Percentiles rank a stretch among this genome's conserved stretches.
Conservation (phyloP, 23 tunicate genomes). For the Trididemnum clinides region DNA sequence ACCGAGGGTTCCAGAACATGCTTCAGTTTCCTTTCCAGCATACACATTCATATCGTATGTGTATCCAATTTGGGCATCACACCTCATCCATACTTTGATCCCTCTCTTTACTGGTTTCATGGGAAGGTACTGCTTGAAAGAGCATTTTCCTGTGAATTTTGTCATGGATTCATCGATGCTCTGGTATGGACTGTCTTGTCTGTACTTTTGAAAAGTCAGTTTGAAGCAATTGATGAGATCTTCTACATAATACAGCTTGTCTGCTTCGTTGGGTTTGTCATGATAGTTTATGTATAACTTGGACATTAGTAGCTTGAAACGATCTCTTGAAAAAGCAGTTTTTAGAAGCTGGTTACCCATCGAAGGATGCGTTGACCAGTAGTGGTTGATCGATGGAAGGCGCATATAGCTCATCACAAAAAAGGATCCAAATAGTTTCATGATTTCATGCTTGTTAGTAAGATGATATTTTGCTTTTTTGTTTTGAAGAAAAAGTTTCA, state of each 20-base stretch:
- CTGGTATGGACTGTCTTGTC: slow-evolving; percentile 5
- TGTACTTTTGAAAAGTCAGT: background rate
- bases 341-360: background rate
- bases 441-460: background rate
- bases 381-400: background rate
- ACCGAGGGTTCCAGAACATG: background rate
- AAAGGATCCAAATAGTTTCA: background rate
- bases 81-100: background rate
- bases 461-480: background rate
- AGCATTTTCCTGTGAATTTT: background rate
- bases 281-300: background rate
- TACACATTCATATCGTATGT: slow-evolving; percentile 13
- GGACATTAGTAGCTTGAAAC: background rate
- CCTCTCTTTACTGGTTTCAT: slow-evolving; percentile 12
- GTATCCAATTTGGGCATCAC: background rate
- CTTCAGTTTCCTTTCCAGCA: background rate
- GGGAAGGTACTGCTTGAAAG: background rate
- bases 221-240: background rate
- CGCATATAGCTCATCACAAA: background rate
- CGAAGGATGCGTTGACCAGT: background rate
- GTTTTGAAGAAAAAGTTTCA: background rate
- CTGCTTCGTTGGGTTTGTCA: background rate
- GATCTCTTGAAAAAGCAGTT: background rate
- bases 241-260: background rate
- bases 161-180: slow-evolving; percentile 1